Conservation (phyloP, 2,797 vertebrate species). For the Spondyliosoma cantharus region DNA sequence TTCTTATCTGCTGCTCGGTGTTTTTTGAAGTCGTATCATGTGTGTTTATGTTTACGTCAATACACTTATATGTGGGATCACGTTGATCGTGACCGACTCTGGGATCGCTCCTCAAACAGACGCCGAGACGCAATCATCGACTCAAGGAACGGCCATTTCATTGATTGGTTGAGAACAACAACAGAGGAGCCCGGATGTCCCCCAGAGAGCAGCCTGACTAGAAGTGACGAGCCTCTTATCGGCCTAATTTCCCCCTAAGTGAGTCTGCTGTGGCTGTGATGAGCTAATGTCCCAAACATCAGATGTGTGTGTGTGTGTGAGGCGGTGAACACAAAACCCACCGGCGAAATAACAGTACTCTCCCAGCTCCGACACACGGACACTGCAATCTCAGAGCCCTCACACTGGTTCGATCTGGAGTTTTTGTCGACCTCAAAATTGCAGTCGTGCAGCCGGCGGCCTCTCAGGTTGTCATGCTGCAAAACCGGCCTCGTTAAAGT, state of each 20-base stretch:
- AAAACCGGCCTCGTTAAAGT: background rate
- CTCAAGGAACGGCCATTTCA: background rate
- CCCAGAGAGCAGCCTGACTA: conserved; percentile 37
- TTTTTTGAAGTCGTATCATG: conserved; percentile 5
- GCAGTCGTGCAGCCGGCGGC: background rate
- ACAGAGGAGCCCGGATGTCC: conserved; percentile 18
- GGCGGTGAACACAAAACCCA: background rate
- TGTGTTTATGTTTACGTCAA: conserved; percentile 13
- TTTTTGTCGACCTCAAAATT: background rate
- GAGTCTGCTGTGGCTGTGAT: conserved; percentile 11
- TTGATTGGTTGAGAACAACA: conserved; percentile 48
- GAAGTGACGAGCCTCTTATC: conserved; percentile 41
- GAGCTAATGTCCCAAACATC: conserved; percentile 18
- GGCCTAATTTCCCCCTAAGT: conserved; percentile 46
- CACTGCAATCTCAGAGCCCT: background rate
- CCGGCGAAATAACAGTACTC: background rate
- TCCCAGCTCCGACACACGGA: background rate
- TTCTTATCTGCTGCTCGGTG: conserved; percentile 25
- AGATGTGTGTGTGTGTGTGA: background rate
- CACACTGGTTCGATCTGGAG: background rate
- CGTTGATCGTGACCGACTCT: conserved; percentile 10
- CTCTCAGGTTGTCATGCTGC: background rate
- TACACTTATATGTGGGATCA: background rate
- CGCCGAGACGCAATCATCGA: background rate
- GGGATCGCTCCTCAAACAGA: background rate